Evolutionary conservation across 53 echinoderm and acorn worm species (phyloP).

Genomic region (Mesocentrotus franciscanus): DNA sequence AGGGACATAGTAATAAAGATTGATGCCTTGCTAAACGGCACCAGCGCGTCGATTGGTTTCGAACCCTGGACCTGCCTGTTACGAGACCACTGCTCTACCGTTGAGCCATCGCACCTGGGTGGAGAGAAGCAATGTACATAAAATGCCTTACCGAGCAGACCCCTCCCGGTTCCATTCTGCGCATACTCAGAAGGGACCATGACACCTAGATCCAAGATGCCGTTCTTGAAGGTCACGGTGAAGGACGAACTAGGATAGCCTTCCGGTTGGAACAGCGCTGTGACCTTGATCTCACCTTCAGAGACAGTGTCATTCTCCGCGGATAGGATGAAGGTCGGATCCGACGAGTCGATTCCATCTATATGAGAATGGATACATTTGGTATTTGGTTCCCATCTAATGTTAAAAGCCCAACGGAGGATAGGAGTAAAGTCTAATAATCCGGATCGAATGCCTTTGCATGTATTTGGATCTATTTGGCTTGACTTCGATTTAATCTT

Average conservation of each 20-base stretch:
- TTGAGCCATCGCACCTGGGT: no score
- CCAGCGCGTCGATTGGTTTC: no score
- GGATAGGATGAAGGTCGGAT: slow-evolving; percentile 25
- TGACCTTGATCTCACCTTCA: slow-evolving; percentile 1
- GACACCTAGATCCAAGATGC: slow-evolving; percentile 14
- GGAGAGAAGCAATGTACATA: background rate
- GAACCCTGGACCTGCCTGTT: no score
- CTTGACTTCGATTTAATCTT: no score
- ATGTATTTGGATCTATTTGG: no score
- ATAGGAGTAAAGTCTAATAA: no score
- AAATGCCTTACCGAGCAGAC: slow-evolving; percentile 42
- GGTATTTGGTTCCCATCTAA: background rate
- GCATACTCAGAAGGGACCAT: slow-evolving; percentile 46
- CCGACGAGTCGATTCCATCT: slow-evolving; percentile 36
- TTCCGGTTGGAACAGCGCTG: slow-evolving; percentile 3
- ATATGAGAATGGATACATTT: no score
- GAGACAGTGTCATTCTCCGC: background rate
- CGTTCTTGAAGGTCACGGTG: slow-evolving; percentile 37
- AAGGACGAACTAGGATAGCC: slow-evolving; percentile 44
- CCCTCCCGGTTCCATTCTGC: background rate
- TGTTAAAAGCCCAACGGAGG: background rate
- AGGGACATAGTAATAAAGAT: no score
- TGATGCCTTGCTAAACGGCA: no score
- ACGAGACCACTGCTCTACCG: no score
- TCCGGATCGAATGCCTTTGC: no score